These are phyloP conservation scores for Macquaria australasica DNA, from an alignment of 2,113 vertebrate genomes.

Conservation along the genomic window DNA sequence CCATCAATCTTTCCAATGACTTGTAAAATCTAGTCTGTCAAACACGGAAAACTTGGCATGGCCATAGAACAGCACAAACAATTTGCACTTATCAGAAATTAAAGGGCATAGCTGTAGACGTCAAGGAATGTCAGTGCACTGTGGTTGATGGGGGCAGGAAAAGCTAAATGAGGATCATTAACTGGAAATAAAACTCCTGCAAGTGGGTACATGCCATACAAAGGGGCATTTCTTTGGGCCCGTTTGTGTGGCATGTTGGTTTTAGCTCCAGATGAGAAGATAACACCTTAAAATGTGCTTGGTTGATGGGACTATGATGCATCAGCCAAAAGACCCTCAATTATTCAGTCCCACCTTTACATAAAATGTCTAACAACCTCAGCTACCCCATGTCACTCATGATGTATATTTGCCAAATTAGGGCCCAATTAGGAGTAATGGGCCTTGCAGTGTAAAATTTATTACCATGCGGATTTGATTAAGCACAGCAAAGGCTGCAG, in stretches of 20 bases:
- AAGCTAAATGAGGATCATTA: constrained; percentile 69
- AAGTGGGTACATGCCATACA: constrained; percentile 9
- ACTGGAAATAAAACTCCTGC: constrained; percentile 55
- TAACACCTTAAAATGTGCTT: constrained; percentile 1
- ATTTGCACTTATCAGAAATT: constrained; percentile 74
- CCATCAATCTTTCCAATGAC: constrained; percentile 67
- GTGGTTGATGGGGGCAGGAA: constrained; percentile 52
- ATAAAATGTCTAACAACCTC: constrained; percentile 28
- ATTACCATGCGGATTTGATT: constrained; percentile 77
- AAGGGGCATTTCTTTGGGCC: constrained; percentile 32
- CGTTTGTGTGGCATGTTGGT: neutral
- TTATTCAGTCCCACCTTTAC: constrained; percentile 52
- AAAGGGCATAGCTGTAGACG: constrained; percentile 57
- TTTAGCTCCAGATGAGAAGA: constrained; percentile 30
- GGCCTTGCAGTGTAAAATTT: constrained; percentile 74
- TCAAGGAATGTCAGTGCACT: constrained; percentile 46
- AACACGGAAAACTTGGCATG: constrained; percentile 73
- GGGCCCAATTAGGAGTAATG: constrained; percentile 74
- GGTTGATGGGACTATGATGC: constrained; percentile 2
- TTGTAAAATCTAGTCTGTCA: constrained; percentile 57
- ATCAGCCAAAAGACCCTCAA: constrained; percentile 25
- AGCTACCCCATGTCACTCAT: constrained; percentile 46
- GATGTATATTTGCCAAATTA: constrained; percentile 75
- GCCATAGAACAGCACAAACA: constrained; percentile 58
- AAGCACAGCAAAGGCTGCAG: constrained; percentile 44